phyloP scores from a whole-genome alignment of 2,113 vertebrate genomes.

The Zosterops japonicus region DNA sequence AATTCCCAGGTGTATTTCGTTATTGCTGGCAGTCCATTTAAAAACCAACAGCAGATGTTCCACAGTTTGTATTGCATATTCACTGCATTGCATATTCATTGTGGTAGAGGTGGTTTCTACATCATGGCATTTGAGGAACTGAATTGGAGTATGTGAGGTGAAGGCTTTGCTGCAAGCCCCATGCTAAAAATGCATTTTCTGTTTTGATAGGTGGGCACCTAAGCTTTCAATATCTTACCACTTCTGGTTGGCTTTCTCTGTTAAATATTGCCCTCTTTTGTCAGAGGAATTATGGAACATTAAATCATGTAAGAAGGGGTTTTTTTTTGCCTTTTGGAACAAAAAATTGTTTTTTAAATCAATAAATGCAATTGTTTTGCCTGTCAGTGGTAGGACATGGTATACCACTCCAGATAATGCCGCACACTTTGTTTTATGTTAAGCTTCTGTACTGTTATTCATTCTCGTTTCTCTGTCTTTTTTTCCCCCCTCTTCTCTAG shows the following conservation, averaged over 20 bases:
- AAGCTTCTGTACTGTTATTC: background rate
- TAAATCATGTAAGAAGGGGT: background rate
- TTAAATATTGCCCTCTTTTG: background rate
- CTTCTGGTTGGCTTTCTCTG: background rate
- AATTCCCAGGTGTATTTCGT: background rate
- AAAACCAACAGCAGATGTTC: conserved; percentile 4
- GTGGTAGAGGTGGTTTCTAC: background rate
- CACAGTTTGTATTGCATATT: background rate
- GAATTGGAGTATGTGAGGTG: background rate
- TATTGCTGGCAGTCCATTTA: background rate
- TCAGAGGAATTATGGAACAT: background rate
- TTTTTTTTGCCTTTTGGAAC: background rate
- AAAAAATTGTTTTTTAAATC: background rate
- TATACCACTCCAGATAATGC: background rate
- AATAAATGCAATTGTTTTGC: background rate
- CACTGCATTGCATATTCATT: background rate
- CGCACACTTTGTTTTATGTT: background rate
- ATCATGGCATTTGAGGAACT: background rate
- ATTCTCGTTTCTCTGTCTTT: background rate
- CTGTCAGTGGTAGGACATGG: background rate
- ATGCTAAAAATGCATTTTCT: background rate
- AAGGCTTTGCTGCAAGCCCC: background rate
- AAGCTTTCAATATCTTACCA: background rate
- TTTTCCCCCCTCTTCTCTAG: background rate
- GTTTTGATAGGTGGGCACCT: background rate